Evolutionary conservation across 2,888 invertebrate genomes (phyloP).

Genomic region (Timandra comae): DNA sequence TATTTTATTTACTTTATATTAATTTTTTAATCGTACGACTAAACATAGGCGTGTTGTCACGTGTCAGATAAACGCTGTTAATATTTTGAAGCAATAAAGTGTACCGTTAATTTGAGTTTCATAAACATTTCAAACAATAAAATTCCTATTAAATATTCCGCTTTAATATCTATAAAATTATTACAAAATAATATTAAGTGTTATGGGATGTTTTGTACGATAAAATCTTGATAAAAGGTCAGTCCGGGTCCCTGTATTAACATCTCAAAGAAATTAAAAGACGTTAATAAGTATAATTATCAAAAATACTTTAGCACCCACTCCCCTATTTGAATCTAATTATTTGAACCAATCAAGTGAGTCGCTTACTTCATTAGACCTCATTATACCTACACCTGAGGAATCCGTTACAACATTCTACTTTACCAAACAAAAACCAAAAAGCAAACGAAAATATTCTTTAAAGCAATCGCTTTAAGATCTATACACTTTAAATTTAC

Average conservation of each 20-base stretch:
- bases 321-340: constrained; percentile 28
- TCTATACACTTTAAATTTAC: background rate
- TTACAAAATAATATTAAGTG: background rate
- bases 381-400: constrained; percentile 35
- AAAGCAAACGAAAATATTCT: constrained; percentile 15
- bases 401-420: constrained; percentile 25
- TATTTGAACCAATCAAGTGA: constrained; percentile 39
- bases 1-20: too few species aligned
- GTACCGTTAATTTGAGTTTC: too few species aligned
- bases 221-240: constrained; percentile 7
- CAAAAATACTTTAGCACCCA: constrained; percentile 18
- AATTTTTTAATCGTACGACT: too few species aligned
- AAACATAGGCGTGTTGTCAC: too few species aligned
- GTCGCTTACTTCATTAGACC: constrained; percentile 38
- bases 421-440: constrained; percentile 8
- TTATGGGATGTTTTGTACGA: constrained; percentile 1
- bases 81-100: too few species aligned
- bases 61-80: too few species aligned
- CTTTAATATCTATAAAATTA: too few species aligned
- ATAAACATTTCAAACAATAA: too few species aligned
- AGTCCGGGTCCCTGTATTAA: constrained; percentile 16
- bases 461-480: constrained; percentile 7
- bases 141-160: too few species aligned
- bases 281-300: constrained; percentile 17
- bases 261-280: background rate